phyloP scores from a whole-genome alignment of 1,140 invertebrate species.

The Laupala kohalensis region DNA sequence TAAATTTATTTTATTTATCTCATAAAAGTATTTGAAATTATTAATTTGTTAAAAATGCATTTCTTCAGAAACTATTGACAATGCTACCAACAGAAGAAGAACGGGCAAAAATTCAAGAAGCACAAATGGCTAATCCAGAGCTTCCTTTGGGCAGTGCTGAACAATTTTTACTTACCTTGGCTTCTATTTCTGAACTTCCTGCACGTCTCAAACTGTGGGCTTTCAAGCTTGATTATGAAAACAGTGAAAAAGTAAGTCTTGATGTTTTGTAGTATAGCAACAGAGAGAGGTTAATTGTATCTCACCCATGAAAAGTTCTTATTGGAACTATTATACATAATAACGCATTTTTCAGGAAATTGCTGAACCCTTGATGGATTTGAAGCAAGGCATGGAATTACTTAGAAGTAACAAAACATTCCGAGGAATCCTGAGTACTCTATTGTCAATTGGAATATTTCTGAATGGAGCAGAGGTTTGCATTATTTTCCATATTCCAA shows the following conservation, averaged over 20 bases:
- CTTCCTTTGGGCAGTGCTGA: conserved; percentile 93
- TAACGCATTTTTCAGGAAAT: conserved; percentile 60
- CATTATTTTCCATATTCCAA: not conserved
- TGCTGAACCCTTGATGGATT: conserved; percentile 93
- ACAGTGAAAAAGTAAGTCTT: conserved; percentile 66
- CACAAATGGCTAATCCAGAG: conserved; percentile 86
- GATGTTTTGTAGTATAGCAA: not conserved
- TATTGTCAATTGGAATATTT: conserved; percentile 93
- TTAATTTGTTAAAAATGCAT: not conserved
- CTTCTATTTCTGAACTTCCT: conserved; percentile 88
- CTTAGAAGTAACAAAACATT: conserved; percentile 87
- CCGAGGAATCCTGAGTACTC: conserved; percentile 80
- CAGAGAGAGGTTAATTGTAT: no score
- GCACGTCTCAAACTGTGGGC: conserved; percentile 94
- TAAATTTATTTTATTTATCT: not conserved
- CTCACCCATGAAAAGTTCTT: not conserved
- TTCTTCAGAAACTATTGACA: conserved; percentile 73
- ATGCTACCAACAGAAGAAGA: conserved; percentile 98
- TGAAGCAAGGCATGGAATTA: conserved; percentile 90
- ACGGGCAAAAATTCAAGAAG: conserved; percentile 89
- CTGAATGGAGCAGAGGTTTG: conserved; percentile 78
- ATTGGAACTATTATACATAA: not conserved
- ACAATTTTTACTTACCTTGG: conserved; percentile 90
- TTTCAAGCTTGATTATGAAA: conserved; percentile 97
- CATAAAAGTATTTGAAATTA: not conserved